Evolutionary conservation across 2,113 vertebrate genomes (phyloP), one percentile per base, ranked within the genome.

Genomic region (Pelusios castaneus): DNA sequence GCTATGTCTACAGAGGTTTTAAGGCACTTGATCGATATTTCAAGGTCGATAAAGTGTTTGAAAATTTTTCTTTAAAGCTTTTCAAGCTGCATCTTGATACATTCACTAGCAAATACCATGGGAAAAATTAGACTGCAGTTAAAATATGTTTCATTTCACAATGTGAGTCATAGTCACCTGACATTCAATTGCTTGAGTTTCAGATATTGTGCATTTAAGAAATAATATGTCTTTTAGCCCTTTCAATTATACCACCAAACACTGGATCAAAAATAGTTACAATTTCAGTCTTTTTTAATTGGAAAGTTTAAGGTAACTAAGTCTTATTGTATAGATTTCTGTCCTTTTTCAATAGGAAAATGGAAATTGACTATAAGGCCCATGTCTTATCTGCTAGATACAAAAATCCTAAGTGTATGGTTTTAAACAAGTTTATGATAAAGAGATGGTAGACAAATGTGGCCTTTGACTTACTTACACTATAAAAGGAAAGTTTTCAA

Each of bases 1-100:
- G 99, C 99, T 99, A 98, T 98, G 98, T 99, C 98, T 98, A 99
- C 98, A 98, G 98, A 99, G 98, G 97, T 98, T 98, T 98, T 99
- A 99, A 99, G 99, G 99, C 99, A 99, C 99, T 98, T 97, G 93
- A 98, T 97, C 94, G 84, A 97, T 98, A 96, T 97, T 98, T 98
- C 97, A 97, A 94, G 96, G 97, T 97, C 67, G 70, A 97, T 93
- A 54, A 96, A 98, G 96, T 97, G 95, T 96, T 97, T 96, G 93
- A 91, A 91, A 91, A 87, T 96, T 97, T 90, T 87, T 94, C 94
- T 97, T 98, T 95, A 98, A 98, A 98, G 97, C 96, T 97, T 97
- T 97, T 97, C 91, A 95, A 97, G 97, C 94, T 96, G 93, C 93
- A 88, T 96, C 95, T 95, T 95, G 94, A 90, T 97, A 97, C 92